These are phyloP conservation scores for Drosophila nasuta DNA, from an alignment of 1,140 invertebrate genomes.

Conservation along the genomic window DNA sequence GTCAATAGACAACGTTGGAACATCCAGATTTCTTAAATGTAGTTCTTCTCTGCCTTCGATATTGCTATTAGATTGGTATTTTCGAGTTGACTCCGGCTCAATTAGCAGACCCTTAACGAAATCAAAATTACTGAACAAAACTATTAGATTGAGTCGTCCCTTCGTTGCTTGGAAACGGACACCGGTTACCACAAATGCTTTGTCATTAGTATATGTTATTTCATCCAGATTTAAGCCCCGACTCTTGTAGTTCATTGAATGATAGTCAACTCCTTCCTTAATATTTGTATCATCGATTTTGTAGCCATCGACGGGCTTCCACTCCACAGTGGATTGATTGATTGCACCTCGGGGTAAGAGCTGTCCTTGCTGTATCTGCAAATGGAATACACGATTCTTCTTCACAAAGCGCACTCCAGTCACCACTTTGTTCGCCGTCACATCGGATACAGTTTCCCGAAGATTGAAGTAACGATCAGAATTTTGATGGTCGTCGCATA, in stretches of 20 bases:
- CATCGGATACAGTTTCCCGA: not conserved
- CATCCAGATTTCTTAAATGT: not conserved
- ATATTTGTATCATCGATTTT: not conserved
- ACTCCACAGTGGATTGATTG: not conserved
- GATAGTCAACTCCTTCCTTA: not conserved
- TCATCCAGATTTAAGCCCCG: constrained; percentile 2
- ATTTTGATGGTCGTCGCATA: not conserved
- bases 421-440: not conserved
- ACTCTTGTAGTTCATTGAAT: not conserved
- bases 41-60: not conserved
- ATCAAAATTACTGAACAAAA: not conserved
- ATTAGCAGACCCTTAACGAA: not conserved
- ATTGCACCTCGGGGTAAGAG: not conserved
- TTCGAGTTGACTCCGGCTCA: too few species aligned
- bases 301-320: not conserved
- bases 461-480: constrained; percentile 12
- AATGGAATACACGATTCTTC: constrained; percentile 3
- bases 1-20: not conserved
- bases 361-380: constrained; percentile 9
- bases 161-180: not conserved
- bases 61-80: too few species aligned
- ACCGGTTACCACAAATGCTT: not conserved
- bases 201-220: not conserved
- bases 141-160: not conserved
- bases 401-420: constrained; percentile 2